These are phyloP conservation scores for Probaryconus sp. DNA, from an alignment of 1,140 invertebrate genomes.

Conservation along the genomic window DNA sequence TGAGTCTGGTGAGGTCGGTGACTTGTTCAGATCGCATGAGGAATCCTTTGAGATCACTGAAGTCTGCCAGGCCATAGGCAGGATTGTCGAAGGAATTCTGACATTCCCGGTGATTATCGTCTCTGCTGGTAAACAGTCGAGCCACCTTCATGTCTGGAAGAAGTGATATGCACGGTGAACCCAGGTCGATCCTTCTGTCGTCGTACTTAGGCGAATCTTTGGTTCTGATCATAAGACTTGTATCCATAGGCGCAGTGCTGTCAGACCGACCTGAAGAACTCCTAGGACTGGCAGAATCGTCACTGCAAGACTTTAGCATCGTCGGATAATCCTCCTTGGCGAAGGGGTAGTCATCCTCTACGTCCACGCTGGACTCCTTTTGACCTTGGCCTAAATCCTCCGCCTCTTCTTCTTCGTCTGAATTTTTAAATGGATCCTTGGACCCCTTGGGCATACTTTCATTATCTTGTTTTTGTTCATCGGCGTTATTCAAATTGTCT, in stretches of 20 bases:
- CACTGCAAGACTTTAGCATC: slow-evolving; percentile 76
- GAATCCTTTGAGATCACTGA: slow-evolving; percentile 69
- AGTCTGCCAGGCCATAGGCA: slow-evolving; percentile 71
- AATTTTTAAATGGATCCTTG: slow-evolving; percentile 58
- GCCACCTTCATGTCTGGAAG: slow-evolving; percentile 67
- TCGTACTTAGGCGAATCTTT: slow-evolving; percentile 70
- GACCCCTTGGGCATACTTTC: slow-evolving; percentile 34
- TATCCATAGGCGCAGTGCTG: slow-evolving; percentile 72
- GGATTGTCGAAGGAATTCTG: slow-evolving; percentile 76
- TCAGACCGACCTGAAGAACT: slow-evolving; percentile 75
- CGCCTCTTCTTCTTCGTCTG: slow-evolving; percentile 55
- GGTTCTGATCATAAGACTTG: slow-evolving; percentile 64
- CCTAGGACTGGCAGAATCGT: slow-evolving; percentile 75
- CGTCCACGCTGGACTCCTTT: slow-evolving; percentile 72
- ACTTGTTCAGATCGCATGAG: slow-evolving; percentile 72
- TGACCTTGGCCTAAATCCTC: slow-evolving; percentile 44
- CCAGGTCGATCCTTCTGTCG: slow-evolving; percentile 70
- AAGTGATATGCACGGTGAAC: slow-evolving; percentile 68
- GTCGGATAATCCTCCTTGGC: slow-evolving; percentile 77
- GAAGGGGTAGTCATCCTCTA: slow-evolving; percentile 75
- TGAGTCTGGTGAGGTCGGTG: slow-evolving; percentile 68
- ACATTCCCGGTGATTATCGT: no score
- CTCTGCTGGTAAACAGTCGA: slow-evolving; percentile 55
- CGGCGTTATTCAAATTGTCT: no score
- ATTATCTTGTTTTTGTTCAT: slow-evolving; percentile 25